Percentiles rank a stretch among this genome's conserved stretches.
These are phyloP conservation scores for Belonocnema kinseyi DNA, from an alignment of 1,140 invertebrate genomes.

Conservation along the genomic window DNA sequence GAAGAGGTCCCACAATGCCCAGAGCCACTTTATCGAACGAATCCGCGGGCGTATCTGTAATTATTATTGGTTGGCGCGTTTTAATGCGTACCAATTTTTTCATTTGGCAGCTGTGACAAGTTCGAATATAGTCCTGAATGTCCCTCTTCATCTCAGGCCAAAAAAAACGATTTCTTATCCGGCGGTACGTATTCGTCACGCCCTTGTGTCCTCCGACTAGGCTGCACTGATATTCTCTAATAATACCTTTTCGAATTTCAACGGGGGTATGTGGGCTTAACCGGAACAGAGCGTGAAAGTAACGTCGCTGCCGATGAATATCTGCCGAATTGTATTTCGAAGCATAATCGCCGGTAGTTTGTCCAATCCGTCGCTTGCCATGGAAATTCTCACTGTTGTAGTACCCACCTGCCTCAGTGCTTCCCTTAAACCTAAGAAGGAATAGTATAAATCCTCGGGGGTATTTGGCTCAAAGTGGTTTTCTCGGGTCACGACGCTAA, in stretches of 20 bases:
- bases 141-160: constrained; percentile 46
- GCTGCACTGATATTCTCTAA: no score
- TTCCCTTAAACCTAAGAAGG: background rate
- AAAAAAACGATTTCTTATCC: constrained; percentile 36
- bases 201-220: no score
- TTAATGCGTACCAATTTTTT: constrained; percentile 44
- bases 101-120: constrained; percentile 46
- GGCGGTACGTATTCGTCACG: constrained; percentile 39
- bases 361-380: background rate
- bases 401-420: background rate
- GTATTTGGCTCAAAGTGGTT: no score
- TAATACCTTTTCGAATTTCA: constrained; percentile 18
- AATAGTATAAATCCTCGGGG: background rate
- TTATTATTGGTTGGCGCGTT: constrained; percentile 43
- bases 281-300: background rate
- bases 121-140: constrained; percentile 37
- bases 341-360: no score
- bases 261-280: background rate
- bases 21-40: no score
- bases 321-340: background rate
- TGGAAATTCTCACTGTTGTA: background rate
- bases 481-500: no score
- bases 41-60: no score
- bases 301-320: background rate
- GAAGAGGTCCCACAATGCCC: no score